A percentile compares a stretch with the other conserved stretches of the same genome.
These are phyloP conservation scores for Nebria salina DNA, from an alignment of 2,888 invertebrate species.

Conservation along the genomic window DNA sequence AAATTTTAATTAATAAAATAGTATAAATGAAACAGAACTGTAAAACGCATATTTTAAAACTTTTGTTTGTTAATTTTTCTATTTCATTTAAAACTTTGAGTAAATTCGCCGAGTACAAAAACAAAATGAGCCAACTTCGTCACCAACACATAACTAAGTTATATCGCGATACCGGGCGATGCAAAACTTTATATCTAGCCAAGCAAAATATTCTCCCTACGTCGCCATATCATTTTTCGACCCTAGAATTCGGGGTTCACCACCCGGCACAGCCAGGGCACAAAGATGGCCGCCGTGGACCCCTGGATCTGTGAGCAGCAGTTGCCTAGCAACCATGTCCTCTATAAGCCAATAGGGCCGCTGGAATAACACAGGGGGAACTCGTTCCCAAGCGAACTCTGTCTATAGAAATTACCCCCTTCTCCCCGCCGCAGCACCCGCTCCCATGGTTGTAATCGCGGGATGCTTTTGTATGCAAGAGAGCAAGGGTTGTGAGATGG, in stretches of 20 bases:
- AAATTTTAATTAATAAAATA: no score
- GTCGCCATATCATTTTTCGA: slow-evolving; percentile 1
- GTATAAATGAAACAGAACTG: no score
- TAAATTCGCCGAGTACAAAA: no score
- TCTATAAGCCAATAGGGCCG: slow-evolving; percentile 24
- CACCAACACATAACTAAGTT: not conserved
- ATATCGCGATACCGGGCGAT: not conserved
- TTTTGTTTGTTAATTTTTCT: no score
- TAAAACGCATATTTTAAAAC: no score
- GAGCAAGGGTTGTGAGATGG: slow-evolving; percentile 14
- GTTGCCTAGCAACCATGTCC: slow-evolving; percentile 64
- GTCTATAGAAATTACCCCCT: slow-evolving; percentile 2
- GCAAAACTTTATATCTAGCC: not conserved
- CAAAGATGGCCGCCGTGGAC: slow-evolving; percentile 48
- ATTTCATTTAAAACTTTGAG: no score
- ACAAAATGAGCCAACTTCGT: not conserved
- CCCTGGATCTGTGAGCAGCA: slow-evolving; percentile 65
- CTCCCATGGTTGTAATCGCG: not conserved
- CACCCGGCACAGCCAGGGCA: not conserved
- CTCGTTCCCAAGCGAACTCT: not conserved
- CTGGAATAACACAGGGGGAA: slow-evolving; percentile 27
- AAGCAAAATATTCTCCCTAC: not conserved
- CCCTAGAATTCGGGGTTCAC: slow-evolving; percentile 1
- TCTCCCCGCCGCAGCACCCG: not conserved
- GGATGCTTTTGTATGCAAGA: slow-evolving; percentile 11